Base-by-base conservation (phyloP, 2,113 vertebrate species). In the Cottus gobio region DNA sequence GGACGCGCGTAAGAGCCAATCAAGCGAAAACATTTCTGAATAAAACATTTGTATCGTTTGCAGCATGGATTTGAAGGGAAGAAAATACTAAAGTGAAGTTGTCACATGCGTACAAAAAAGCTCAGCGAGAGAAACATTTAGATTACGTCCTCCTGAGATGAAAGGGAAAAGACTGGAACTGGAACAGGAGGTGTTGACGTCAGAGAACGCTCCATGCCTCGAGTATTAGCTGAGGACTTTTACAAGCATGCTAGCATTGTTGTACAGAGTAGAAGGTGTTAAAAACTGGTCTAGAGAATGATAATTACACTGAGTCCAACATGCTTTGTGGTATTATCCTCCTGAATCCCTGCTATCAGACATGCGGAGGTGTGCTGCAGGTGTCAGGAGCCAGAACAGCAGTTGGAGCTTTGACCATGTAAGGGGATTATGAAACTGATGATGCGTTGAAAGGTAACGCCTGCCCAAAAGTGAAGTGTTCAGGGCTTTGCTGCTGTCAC, bases 381-480 rank as follows among this genome's bases (percentile, higher is more conserved):
- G 87, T 88, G 90, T 89, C 91, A 88, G 90, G 86, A 89, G 89
- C 73, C 57, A 26, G 85, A 54, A 18, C 68, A 75, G 77, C 79
- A 89, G 88, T 78, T 80, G 80, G 63, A 7, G 69, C 90, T 93
- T 83, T 92, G 92, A 90, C 91, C 92, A 90, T 89, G 90, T 92
- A 93, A 93, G 90, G 90, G 93, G 93, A 94, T 94, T 95, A 92
- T 87, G 86, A 93, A 93, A 92, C 80, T 94, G 94, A 94, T 95
- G 94, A 94, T 90, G 91, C 77, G 88, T 85, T 93, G 89, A 93
- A 94, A 93, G 91, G 89, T 90, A 92, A 87, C 89, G 89, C 84
- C 87, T 90, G 93, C 91, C 90, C 85, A 85, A 87, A 91, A 90
- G 83, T 92, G 91, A 93, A 92, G 92, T 85, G 88, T 90, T 87